phyloP scores from a whole-genome alignment of 2,113 vertebrate species.

The Tricholaema leucomelas region DNA sequence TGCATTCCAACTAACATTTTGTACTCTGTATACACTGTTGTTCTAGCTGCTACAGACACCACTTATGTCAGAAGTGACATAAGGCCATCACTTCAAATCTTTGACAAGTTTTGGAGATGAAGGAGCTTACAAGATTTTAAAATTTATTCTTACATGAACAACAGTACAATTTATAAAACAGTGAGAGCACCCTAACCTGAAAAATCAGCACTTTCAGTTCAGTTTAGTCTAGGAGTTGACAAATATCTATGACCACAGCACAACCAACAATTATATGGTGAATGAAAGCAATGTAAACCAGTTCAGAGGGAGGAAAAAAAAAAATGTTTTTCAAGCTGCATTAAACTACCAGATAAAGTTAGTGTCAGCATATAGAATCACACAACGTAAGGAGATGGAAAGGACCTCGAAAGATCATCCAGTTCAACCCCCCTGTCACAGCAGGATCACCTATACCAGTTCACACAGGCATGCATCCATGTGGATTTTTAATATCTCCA shows the following conservation, averaged over 20 bases:
- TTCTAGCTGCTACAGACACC: neutral
- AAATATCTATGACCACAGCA: neutral
- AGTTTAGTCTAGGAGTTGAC: neutral
- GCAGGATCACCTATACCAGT: no score
- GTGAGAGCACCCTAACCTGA: neutral
- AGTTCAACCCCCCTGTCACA: no score
- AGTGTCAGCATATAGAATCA: neutral
- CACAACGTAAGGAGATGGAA: no score
- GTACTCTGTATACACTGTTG: neutral
- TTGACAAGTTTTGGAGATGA: neutral
- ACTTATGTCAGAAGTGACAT: neutral
- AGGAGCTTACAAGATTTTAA: neutral
- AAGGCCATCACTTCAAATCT: neutral
- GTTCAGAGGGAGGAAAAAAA: neutral
- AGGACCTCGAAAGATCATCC: no score
- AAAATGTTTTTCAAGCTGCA: neutral
- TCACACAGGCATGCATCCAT: no score
- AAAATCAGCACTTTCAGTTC: neutral
- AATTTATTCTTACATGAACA: neutral
- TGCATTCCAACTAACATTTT: neutral
- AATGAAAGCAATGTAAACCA: neutral
- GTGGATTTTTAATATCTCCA: no score
- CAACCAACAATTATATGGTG: neutral
- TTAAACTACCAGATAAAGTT: neutral
- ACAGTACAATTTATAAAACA: neutral